These are phyloP conservation scores for Epinotia bilunana DNA, from an alignment of 2,888 invertebrate genomes.

Conservation along the genomic window DNA sequence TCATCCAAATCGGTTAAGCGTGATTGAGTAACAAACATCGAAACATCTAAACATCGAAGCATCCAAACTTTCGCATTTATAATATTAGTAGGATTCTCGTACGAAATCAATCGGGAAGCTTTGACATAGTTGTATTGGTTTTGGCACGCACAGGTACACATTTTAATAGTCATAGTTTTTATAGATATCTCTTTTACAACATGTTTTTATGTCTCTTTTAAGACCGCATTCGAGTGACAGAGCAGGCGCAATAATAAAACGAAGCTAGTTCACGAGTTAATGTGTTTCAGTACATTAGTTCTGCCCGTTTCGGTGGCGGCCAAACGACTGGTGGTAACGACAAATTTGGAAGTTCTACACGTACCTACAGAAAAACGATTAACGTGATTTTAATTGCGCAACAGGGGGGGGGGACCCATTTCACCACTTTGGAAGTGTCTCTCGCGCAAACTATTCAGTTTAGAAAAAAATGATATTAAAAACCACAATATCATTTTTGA, in stretches of 20 bases:
- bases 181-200: background rate
- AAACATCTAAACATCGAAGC: too few relatives aligned
- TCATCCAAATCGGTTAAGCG: too few relatives aligned
- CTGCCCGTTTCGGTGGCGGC: conserved; percentile 13
- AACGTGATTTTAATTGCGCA: too few relatives aligned
- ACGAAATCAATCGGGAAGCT: background rate
- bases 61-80: too few relatives aligned
- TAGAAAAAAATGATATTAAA: too few relatives aligned
- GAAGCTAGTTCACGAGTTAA: conserved; percentile 36
- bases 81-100: too few relatives aligned
- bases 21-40: too few relatives aligned
- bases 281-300: conserved; percentile 38
- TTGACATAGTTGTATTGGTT: background rate
- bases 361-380: background rate
- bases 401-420: too few relatives aligned
- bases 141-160: background rate
- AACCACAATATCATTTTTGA: too few relatives aligned
- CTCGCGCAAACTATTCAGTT: too few relatives aligned
- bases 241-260: conserved; percentile 22
- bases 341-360: background rate
- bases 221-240: conserved; percentile 1
- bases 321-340: conserved; percentile 20
- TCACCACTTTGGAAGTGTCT: too few relatives aligned
- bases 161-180: background rate
- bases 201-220: conserved; percentile 15